phyloP scores from a whole-genome alignment of 2,113 vertebrate genomes.

The Phylloscopus trochiloides region DNA sequence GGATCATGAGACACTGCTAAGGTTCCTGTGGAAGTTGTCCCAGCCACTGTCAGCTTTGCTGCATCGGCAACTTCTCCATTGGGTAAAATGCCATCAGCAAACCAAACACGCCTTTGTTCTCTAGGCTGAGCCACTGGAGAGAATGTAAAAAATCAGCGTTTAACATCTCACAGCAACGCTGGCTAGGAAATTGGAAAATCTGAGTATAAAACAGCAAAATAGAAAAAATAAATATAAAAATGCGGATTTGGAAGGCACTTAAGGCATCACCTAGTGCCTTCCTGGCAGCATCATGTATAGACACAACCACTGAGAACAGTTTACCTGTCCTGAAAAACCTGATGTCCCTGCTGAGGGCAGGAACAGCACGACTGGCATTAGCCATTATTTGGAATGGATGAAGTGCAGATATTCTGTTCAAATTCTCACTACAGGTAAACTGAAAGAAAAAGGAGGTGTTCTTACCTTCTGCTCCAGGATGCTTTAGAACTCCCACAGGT shows the following conservation, averaged over 20 bases:
- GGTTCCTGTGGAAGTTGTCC: constrained; percentile 78
- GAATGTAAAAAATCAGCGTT: background rate
- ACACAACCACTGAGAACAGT: background rate
- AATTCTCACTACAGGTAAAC: constrained; percentile 24
- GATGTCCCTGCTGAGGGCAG: background rate
- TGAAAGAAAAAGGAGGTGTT: constrained; percentile 18
- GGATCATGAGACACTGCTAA: constrained; percentile 80
- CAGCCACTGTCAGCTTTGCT: constrained; percentile 80
- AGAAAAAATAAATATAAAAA: background rate
- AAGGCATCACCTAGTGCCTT: background rate
- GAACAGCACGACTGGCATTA: background rate
- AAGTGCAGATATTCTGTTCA: background rate
- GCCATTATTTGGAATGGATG: background rate
- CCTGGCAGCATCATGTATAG: background rate
- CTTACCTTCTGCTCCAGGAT: constrained; percentile 89
- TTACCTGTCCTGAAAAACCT: background rate
- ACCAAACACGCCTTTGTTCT: constrained; percentile 96
- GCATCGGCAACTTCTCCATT: constrained; percentile 93
- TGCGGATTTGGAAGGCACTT: background rate
- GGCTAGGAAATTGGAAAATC: background rate
- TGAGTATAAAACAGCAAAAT: background rate
- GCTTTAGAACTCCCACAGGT: constrained; percentile 95
- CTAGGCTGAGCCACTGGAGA: constrained; percentile 80
- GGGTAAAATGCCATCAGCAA: constrained; percentile 93
- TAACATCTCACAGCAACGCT: background rate